Conservation (phyloP, 2,797 vertebrate genomes). For the Chromobotia macracanthus region DNA sequence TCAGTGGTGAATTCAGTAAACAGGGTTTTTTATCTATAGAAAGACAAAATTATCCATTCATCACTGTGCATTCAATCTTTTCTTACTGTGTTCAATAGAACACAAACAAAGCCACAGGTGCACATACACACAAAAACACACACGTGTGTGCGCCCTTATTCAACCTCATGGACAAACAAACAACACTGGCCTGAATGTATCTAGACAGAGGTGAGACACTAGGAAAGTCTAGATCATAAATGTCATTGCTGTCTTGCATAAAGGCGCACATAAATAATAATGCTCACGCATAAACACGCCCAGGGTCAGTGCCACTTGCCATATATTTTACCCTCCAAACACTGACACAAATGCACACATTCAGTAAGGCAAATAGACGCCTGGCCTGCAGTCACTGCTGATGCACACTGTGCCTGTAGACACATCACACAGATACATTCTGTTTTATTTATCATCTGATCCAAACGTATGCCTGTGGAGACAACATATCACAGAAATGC, state of each 20-base stretch:
- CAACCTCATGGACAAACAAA: not conserved
- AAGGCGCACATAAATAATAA: not conserved
- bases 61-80: constrained; percentile 17
- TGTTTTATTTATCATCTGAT: not conserved
- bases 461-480: not conserved
- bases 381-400: not conserved
- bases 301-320: not conserved
- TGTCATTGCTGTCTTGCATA: not conserved
- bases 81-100: not conserved
- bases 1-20: constrained; percentile 24
- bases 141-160: not conserved
- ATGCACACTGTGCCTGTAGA: too few relatives aligned
- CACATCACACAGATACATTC: too few relatives aligned
- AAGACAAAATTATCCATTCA: constrained; percentile 28
- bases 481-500: constrained; percentile 9
- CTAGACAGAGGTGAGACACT: not conserved
- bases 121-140: not conserved
- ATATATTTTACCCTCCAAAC: not conserved
- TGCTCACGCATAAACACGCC: not conserved
- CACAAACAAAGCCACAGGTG: constrained; percentile 30
- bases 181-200: not conserved
- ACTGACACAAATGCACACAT: constrained; percentile 13
- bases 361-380: not conserved
- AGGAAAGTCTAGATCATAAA: constrained; percentile 7
- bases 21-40: constrained; percentile 28